Conservation (phyloP, 1,140 invertebrate species). For the Caerostris extrusa region DNA sequence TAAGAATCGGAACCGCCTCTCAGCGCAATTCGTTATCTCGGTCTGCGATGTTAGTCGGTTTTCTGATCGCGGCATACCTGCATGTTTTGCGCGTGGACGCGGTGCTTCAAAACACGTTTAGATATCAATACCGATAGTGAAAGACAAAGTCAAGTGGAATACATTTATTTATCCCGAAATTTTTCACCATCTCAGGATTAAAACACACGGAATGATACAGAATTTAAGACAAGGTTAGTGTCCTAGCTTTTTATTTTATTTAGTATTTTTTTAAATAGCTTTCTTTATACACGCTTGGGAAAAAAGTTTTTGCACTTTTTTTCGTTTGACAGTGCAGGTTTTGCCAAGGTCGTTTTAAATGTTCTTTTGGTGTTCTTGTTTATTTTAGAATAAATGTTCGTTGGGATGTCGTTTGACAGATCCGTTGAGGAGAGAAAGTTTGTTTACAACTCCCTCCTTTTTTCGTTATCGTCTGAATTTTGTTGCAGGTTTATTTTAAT, state of each 20-base stretch:
- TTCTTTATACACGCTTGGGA: background rate
- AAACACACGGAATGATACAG: slow-evolving; percentile 11
- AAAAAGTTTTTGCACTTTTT: background rate
- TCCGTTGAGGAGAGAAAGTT: background rate
- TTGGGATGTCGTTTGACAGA: background rate
- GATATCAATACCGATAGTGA: background rate
- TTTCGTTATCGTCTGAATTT: background rate
- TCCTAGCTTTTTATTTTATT: background rate
- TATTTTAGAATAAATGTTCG: background rate
- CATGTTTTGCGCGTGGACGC: background rate
- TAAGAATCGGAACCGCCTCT: background rate
- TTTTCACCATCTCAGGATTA: background rate
- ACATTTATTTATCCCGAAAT: background rate
- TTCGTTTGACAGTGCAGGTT: slow-evolving; percentile 17
- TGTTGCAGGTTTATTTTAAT: background rate
- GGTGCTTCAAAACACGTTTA: background rate
- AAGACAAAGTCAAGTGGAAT: background rate
- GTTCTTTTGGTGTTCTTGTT: background rate
- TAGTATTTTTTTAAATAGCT: background rate
- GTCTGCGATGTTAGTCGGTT: background rate
- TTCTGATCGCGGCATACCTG: slow-evolving; percentile 3
- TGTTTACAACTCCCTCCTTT: background rate
- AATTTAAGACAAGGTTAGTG: slow-evolving; percentile 31
- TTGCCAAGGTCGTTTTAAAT: slow-evolving; percentile 6
- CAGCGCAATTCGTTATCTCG: background rate